Evolutionary conservation across 2,113 vertebrate genomes (phyloP).

Genomic region (Dolichotis patagonum): DNA sequence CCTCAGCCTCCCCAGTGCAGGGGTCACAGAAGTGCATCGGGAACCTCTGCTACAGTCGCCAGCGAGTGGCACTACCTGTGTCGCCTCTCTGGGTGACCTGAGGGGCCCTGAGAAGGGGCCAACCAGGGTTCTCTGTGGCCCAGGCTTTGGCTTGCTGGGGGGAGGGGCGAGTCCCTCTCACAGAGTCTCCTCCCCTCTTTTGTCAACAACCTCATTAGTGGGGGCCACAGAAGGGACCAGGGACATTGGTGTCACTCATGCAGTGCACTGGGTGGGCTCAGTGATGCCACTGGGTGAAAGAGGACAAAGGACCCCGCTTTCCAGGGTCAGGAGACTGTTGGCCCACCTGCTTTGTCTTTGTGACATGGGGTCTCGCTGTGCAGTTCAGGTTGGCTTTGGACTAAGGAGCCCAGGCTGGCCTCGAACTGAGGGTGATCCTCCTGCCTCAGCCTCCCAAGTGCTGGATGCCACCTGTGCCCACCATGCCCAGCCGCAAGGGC

Average conservation of each 20-base stretch:
- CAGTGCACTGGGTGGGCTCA: accelerated
- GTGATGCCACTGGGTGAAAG: accelerated
- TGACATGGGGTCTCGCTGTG: neutral
- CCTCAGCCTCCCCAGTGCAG: neutral
- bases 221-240: neutral
- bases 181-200: neutral
- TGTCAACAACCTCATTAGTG: neutral
- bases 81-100: neutral
- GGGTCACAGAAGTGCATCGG: neutral
- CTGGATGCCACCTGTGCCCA: neutral
- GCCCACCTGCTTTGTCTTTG: neutral
- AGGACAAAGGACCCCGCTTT: accelerated
- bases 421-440: neutral
- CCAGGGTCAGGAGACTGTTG: accelerated
- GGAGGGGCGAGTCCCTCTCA: no score
- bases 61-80: neutral
- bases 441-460: neutral
- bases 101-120: neutral
- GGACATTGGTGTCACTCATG: accelerated
- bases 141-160: neutral
- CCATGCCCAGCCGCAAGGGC: neutral
- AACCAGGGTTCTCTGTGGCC: neutral
- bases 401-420: neutral
- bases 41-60: neutral
- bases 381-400: neutral